Percentiles rank a stretch among this genome's conserved stretches.
These are phyloP conservation scores for Pachyuromys duprasi DNA, from an alignment of 2,797 vertebrate genomes.

Conservation along the genomic window DNA sequence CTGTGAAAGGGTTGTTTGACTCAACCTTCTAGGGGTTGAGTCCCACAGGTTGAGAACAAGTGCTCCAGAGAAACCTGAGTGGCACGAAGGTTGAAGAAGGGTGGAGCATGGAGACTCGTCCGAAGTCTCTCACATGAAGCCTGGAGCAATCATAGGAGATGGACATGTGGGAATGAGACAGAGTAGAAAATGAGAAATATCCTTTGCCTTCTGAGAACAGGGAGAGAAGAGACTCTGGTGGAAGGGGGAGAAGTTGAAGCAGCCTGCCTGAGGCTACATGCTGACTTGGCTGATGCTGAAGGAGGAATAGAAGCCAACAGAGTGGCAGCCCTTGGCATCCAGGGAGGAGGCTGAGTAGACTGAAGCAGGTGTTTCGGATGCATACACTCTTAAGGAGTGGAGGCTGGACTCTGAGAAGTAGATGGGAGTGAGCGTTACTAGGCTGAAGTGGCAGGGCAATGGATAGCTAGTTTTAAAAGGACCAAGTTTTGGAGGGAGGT, in stretches of 20 bases:
- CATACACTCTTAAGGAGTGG: not conserved
- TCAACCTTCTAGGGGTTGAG: not conserved
- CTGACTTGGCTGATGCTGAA: not conserved
- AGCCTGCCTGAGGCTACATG: not conserved
- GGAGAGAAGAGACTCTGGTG: not conserved
- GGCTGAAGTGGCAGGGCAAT: not conserved
- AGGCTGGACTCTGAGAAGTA: not conserved
- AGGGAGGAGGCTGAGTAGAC: not conserved
- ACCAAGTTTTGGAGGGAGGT: not conserved
- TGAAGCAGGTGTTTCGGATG: not conserved
- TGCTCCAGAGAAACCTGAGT: not conserved
- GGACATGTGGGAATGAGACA: not conserved
- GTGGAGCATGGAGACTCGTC: no score
- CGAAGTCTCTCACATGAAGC: not conserved
- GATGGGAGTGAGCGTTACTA: slow-evolving; percentile 11
- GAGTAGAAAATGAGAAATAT: not conserved
- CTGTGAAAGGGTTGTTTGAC: not conserved
- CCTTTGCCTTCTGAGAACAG: not conserved
- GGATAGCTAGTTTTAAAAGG: not conserved
- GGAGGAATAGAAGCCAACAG: not conserved
- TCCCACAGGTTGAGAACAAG: not conserved
- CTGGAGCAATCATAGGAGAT: not conserved
- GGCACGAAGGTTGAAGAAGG: not conserved
- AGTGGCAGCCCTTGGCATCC: not conserved
- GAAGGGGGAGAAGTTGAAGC: not conserved